Conservation (phyloP, 1,140 invertebrate species). For the Drosophila ficusphila region DNA sequence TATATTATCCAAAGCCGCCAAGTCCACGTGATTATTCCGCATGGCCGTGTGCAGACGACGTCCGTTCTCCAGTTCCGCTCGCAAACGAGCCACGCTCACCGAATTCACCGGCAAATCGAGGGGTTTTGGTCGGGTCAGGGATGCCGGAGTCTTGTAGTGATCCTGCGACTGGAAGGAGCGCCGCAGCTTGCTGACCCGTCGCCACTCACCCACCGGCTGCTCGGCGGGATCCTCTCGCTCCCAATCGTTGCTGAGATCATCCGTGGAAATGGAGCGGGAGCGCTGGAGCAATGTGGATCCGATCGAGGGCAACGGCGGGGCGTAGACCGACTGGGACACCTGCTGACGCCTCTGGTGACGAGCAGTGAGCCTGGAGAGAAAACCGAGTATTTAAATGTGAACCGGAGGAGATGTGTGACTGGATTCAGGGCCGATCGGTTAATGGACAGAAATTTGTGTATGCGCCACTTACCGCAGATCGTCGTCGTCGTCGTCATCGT, state of each 20-base stretch:
- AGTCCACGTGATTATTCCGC: conserved; percentile 84
- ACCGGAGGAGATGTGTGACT: conserved; percentile 15
- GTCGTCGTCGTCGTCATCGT: conserved; percentile 61
- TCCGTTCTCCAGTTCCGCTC: conserved; percentile 85
- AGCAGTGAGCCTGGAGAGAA: conserved; percentile 63
- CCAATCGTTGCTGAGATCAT: conserved; percentile 80
- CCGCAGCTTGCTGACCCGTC: conserved; percentile 86
- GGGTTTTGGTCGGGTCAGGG: conserved; percentile 69
- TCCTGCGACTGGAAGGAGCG: conserved; percentile 87
- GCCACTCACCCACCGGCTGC: conserved; percentile 85
- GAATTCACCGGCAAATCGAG: conserved; percentile 85
- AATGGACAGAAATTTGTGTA: conserved; percentile 60
- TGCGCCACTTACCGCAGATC: conserved; percentile 75
- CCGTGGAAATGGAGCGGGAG: conserved; percentile 80
- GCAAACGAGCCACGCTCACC: conserved; percentile 85
- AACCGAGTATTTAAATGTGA: too few relatives aligned
- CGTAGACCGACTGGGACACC: conserved; percentile 74
- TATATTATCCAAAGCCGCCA: conserved; percentile 85
- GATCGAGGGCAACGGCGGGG: conserved; percentile 46
- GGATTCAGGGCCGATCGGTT: conserved; percentile 38
- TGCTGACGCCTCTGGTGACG: conserved; percentile 79
- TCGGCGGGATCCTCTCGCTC: conserved; percentile 46
- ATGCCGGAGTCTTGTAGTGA: conserved; percentile 41
- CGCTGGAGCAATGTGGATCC: conserved; percentile 55
- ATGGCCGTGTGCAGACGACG: conserved; percentile 84